Evolutionary conservation across 2,888 invertebrate species (phyloP).

Genomic region (Hedya salicella): DNA sequence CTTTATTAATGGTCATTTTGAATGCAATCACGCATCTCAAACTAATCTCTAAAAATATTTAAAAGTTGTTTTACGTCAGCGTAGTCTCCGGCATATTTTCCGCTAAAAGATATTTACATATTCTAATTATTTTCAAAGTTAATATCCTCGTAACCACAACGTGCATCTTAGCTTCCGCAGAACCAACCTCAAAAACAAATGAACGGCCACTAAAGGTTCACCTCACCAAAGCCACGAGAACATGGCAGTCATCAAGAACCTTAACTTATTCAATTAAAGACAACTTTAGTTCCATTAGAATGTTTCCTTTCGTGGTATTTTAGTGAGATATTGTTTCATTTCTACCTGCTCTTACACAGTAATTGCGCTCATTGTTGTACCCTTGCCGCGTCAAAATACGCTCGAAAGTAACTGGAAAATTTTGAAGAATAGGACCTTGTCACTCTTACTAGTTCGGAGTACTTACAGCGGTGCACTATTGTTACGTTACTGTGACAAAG

Average conservation of each 20-base stretch:
- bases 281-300: neutral
- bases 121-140: too few species aligned
- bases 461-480: neutral
- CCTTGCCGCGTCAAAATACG: neutral
- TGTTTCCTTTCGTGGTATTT: slow-evolving; percentile 1
- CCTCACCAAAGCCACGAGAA: neutral
- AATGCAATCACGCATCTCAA: too few species aligned
- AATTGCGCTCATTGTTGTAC: slow-evolving; percentile 40
- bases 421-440: neutral
- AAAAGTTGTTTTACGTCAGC: too few species aligned
- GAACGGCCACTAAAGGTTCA: slow-evolving; percentile 13
- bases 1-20: too few species aligned
- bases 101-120: too few species aligned
- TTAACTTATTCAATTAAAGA: neutral
- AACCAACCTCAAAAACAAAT: slow-evolving; percentile 15
- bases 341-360: slow-evolving; percentile 35
- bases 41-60: too few species aligned
- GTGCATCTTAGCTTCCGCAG: slow-evolving; percentile 1
- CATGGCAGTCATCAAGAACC: neutral
- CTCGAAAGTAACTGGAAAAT: neutral
- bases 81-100: too few species aligned
- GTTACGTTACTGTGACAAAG: neutral
- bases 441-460: neutral
- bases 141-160: slow-evolving; percentile 11
- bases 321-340: slow-evolving; percentile 37